Evolutionary conservation across 2,113 vertebrate genomes (phyloP).

Genomic region (cattle (Bos taurus)): DNA sequence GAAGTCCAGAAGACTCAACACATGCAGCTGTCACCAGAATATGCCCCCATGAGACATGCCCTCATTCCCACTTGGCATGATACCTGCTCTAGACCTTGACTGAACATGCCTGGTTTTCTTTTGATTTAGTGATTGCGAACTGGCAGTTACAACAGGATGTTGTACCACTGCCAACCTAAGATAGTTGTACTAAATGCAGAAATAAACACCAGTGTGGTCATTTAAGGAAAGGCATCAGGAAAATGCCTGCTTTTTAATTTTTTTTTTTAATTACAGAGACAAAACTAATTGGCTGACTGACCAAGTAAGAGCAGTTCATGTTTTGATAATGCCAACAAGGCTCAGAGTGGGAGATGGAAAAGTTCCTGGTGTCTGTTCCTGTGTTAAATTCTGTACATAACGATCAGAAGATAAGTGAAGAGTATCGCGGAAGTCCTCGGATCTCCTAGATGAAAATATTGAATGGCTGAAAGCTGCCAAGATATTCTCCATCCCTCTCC

Average conservation of each 20-base stretch:
- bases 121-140: background rate
- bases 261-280: background rate
- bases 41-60: background rate
- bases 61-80: background rate
- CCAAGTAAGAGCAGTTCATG: background rate
- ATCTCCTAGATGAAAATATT: background rate
- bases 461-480: background rate
- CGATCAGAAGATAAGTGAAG: background rate
- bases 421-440: background rate
- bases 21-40: background rate
- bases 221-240: background rate
- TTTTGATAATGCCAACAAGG: background rate
- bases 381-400: background rate
- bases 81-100: background rate
- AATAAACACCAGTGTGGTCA: background rate
- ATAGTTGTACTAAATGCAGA: background rate
- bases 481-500: background rate
- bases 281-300: background rate
- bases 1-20: background rate
- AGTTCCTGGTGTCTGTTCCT: background rate
- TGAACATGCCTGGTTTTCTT: background rate
- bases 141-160: background rate
- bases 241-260: background rate
- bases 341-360: background rate
- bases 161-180: background rate